phyloP scores from a whole-genome alignment of 2,797 vertebrate genomes.

The Agapornis canus region DNA sequence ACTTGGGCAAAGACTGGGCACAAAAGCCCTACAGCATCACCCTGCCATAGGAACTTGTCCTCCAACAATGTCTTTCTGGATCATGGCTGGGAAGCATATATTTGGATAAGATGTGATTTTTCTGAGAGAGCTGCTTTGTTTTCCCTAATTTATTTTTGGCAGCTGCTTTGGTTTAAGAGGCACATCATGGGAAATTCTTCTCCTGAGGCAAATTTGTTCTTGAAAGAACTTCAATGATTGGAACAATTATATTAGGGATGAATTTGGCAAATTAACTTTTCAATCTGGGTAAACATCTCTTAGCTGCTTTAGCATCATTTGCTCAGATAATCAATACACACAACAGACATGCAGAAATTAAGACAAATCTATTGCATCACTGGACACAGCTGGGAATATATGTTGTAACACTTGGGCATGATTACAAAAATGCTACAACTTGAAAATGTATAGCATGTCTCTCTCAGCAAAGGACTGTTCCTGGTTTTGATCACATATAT shows the following conservation, averaged over 20 bases:
- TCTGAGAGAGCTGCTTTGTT: neutral
- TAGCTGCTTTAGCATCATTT: neutral
- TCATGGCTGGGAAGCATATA: neutral
- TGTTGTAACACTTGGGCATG: neutral
- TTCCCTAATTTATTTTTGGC: neutral
- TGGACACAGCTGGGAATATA: neutral
- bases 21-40: neutral
- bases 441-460: neutral
- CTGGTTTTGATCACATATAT: neutral
- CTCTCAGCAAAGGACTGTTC: neutral
- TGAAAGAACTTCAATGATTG: neutral
- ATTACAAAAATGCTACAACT: neutral
- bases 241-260: neutral
- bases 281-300: neutral
- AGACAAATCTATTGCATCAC: neutral
- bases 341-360: neutral
- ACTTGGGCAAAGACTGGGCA: neutral
- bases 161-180: neutral
- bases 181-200: neutral
- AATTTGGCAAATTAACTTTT: constrained; percentile 1
- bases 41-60: neutral
- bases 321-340: neutral
- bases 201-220: neutral
- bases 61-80: neutral
- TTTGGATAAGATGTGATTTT: neutral